Evolutionary conservation across 2,888 invertebrate species (phyloP).

Genomic region (Craniophora ligustri): DNA sequence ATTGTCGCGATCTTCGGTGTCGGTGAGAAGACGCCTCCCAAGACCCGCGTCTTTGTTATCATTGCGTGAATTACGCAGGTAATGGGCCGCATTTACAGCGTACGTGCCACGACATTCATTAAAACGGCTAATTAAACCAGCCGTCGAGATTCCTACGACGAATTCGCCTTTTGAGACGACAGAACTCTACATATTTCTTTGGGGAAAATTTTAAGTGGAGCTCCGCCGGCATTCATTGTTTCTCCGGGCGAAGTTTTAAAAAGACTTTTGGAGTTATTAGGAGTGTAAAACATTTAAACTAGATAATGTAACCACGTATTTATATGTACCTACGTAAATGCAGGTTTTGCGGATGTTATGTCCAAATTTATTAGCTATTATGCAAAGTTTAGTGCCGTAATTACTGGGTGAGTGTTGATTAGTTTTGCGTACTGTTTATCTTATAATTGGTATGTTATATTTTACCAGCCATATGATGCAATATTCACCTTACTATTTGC

Average conservation of each 20-base stretch:
- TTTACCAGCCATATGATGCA: constrained; percentile 25
- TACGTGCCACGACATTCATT: constrained; percentile 86
- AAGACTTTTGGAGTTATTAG: constrained; percentile 60
- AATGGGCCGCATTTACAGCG: constrained; percentile 83
- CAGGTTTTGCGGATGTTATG: constrained; percentile 42
- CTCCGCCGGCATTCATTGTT: constrained; percentile 60
- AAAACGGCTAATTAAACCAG: constrained; percentile 84
- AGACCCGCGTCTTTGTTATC: constrained; percentile 74
- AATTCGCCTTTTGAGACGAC: constrained; percentile 68
- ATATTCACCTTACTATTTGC: constrained; percentile 8
- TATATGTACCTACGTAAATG: constrained; percentile 30
- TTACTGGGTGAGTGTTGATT: constrained; percentile 54
- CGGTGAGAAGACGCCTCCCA: constrained; percentile 43
- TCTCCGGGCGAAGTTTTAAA: constrained; percentile 58
- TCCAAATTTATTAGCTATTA: constrained; percentile 55
- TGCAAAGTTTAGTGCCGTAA: constrained; percentile 55
- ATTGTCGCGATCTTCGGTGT: constrained; percentile 49
- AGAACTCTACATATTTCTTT: constrained; percentile 72
- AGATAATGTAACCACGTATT: constrained; percentile 31
- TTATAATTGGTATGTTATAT: constrained; percentile 40
- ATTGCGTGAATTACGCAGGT: constrained; percentile 84
- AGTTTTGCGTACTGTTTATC: constrained; percentile 49
- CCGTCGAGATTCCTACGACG: constrained; percentile 75
- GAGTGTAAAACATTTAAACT: constrained; percentile 50
- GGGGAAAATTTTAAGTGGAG: constrained; percentile 66